These are phyloP conservation scores for Aurelia coerulea DNA, from an alignment of 30 jellyfish, hydroid and myxozoan species.

Conservation along the genomic window DNA sequence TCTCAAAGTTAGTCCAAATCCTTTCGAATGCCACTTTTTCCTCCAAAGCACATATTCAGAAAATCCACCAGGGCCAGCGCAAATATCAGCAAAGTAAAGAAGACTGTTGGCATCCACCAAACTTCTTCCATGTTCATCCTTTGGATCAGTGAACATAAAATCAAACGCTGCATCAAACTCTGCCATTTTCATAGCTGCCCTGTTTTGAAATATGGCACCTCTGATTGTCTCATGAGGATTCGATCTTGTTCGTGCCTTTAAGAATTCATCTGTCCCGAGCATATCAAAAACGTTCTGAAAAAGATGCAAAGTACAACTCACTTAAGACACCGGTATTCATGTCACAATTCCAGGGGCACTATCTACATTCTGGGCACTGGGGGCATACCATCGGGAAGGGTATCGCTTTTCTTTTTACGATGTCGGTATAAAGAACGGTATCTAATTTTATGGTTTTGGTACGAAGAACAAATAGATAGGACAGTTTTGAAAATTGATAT, in stretches of 20 bases:
- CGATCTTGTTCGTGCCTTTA: constrained; percentile 89
- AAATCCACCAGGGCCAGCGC: constrained; percentile 99
- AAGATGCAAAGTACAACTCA: background rate
- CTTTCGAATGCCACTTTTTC: constrained; percentile 93
- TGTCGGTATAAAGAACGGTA: too few relatives aligned
- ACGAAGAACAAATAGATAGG: too few relatives aligned
- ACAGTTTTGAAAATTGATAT: too few relatives aligned
- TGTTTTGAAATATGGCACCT: constrained; percentile 96
- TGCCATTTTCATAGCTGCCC: constrained; percentile 99
- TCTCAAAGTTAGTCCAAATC: constrained; percentile 87
- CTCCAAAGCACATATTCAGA: constrained; percentile 97
- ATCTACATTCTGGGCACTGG: too few relatives aligned
- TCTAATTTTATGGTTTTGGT: too few relatives aligned
- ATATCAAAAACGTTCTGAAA: constrained; percentile 75
- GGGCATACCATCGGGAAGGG: too few relatives aligned
- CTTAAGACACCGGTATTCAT: too few relatives aligned
- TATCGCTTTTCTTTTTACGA: too few relatives aligned
- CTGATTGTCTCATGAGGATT: constrained; percentile 94
- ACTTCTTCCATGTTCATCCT: constrained; percentile 42
- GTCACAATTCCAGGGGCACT: too few relatives aligned
- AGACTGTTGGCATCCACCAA: constrained; percentile 43
- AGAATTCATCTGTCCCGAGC: constrained; percentile 85
- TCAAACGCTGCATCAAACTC: constrained; percentile 93
- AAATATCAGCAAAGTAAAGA: constrained; percentile 95
- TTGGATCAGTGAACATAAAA: constrained; percentile 89